phyloP scores from a whole-genome alignment of 37 sponge, comb jelly and placozoan genomes.

The Hormiphora californensis region DNA sequence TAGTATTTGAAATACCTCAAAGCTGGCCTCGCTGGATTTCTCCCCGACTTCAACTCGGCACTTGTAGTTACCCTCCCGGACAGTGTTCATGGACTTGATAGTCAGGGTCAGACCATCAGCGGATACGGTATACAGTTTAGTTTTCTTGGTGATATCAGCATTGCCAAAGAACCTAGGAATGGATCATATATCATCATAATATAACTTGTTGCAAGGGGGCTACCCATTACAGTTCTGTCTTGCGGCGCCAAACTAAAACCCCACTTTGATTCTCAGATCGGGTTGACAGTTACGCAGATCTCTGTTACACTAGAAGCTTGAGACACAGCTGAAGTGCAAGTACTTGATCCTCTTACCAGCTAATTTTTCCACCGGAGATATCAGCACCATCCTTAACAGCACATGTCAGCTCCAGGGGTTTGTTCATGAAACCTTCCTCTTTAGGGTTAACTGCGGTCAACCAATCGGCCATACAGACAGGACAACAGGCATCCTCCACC shows the following conservation, averaged over 20 bases:
- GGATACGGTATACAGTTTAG: neutral
- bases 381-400: neutral
- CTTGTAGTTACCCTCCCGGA: neutral
- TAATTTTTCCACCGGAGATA: neutral
- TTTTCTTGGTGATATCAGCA: neutral
- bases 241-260: no score
- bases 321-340: neutral
- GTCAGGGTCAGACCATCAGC: constrained; percentile 13
- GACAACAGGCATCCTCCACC: constrained; percentile 19
- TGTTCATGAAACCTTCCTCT: neutral
- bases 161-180: neutral
- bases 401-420: constrained; percentile 7
- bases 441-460: constrained; percentile 38
- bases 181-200: no score
- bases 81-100: constrained; percentile 25
- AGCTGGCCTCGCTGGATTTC: neutral
- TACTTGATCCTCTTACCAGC: neutral
- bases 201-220: no score
- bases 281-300: no score
- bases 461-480: constrained; percentile 23
- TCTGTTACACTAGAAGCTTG: no score
- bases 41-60: neutral
- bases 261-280: no score
- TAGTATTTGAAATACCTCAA: no score
- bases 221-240: no score